Conservation (phyloP, 2,888 invertebrate genomes). For the Margaritifera margaritifera region DNA sequence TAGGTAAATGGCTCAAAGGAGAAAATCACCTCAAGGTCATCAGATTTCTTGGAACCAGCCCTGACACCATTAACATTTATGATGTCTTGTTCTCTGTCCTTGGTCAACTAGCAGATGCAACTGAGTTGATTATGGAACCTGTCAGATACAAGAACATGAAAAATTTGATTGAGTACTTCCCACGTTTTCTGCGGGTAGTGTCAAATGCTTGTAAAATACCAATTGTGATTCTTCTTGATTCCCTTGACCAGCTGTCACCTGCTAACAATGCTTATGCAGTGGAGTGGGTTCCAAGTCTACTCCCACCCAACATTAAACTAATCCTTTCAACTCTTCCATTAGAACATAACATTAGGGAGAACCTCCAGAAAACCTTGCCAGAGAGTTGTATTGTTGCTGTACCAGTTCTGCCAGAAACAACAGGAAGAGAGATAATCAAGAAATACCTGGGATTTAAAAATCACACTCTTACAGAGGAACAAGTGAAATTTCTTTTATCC, state of each 20-base stretch:
- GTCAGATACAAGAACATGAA: conserved; percentile 54
- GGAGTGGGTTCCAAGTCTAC: conserved; percentile 60
- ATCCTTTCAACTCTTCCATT: conserved; percentile 61
- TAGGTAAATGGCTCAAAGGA: conserved; percentile 49
- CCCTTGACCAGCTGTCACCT: conserved; percentile 62
- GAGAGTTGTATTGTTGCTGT: conserved; percentile 53
- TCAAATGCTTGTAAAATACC: conserved; percentile 48
- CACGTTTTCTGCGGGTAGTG: conserved; percentile 55
- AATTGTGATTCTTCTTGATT: conserved; percentile 64
- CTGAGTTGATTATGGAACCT: conserved; percentile 57
- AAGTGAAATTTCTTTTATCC: conserved; percentile 47
- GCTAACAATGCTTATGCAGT: conserved; percentile 52
- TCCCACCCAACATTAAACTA: conserved; percentile 61
- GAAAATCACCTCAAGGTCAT: conserved; percentile 40
- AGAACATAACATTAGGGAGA: conserved; percentile 52
- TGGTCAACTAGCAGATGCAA: conserved; percentile 56
- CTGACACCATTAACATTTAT: conserved; percentile 47
- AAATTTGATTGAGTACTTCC: conserved; percentile 50
- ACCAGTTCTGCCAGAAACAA: conserved; percentile 49
- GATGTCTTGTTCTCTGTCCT: conserved; percentile 53
- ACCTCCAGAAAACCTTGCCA: conserved; percentile 44
- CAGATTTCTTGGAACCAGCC: conserved; percentile 62
- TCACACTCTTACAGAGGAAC: conserved; percentile 50
- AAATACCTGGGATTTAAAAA: conserved; percentile 48
- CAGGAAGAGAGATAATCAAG: conserved; percentile 55